Base-by-base conservation (phyloP, 2,797 vertebrate genomes). In the Gobio occitaniae region DNA sequence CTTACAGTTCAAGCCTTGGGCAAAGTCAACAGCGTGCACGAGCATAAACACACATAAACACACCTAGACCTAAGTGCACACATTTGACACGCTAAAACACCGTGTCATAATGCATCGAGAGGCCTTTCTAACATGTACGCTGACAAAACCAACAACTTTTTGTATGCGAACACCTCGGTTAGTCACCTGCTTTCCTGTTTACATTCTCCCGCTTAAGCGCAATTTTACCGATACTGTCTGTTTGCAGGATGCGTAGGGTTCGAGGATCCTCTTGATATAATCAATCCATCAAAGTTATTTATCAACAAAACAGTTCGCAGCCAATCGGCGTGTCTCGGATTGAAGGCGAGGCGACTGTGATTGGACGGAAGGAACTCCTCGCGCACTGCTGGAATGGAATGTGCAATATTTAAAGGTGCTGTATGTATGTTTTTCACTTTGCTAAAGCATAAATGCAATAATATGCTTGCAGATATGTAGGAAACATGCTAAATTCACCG, bases 21-120 rank as follows among this genome's bases (percentile, higher is more conserved):
- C 93, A 92, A 93, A 95, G 93, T 94, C 93, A 91, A 93, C 89
- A 90, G 89, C 92, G 80, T 90, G 91, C 91, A 91, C 89, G 91
- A 92, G 90, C 94, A 91, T 54, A 50, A 47, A 75, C 56, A 38
- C 48, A 83, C 71, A 32, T 32, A 32, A 32, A 32, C 32, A 32
- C 70, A 72, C 59, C 83, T 80, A 82, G 56, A 83, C 80, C 77
- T 84, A 82, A 76, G 77, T 83, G 69, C 78, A 80, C 79, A 65
- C 61, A 54, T 69, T 69, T 50, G 50, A 84, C 17, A 47, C 47
- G 38, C n/a, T 10, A 84, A 84, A 89, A 38, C 71, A 76, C 41
- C 48, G 56, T 74, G n/a, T 80, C 79, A 56, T 48, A 48, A 59
- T 78, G 80, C 79, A 70, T 70, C 80, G 48, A 80, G 50, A 63